Conservation (phyloP, 2,113 vertebrate species). For the Oncorhynchus clarkii region DNA sequence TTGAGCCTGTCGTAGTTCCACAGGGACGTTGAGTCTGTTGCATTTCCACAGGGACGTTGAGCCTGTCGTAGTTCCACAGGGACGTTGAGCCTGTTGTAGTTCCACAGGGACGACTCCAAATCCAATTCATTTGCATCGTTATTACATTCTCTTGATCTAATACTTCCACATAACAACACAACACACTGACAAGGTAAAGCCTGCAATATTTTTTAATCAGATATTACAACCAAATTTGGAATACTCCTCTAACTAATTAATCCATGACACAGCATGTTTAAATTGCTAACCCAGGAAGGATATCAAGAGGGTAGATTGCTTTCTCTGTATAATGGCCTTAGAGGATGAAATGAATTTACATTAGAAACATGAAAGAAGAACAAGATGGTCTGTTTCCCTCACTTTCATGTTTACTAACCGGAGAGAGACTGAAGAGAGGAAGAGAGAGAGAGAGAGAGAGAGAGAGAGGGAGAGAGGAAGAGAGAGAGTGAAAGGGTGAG, state of each 20-base stretch:
- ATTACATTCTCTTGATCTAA: constrained; percentile 15
- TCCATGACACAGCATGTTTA: neutral
- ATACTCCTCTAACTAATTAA: neutral
- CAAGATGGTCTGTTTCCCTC: too few relatives aligned
- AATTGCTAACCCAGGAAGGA: neutral
- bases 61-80: too few relatives aligned
- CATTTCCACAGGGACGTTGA: too few relatives aligned
- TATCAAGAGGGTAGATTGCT: constrained; percentile 14
- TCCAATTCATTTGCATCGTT: constrained; percentile 8
- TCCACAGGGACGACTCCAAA: neutral
- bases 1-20: too few relatives aligned
- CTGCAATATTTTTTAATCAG: neutral
- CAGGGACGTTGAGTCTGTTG: too few relatives aligned
- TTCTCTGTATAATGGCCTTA: constrained; percentile 17
- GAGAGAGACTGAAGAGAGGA: neutral
- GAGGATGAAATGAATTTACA: constrained; percentile 23
- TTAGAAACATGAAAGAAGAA: constrained; percentile 7
- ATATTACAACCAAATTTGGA: constrained; percentile 10
- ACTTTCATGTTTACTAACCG: constrained; percentile 9
- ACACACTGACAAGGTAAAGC: neutral
- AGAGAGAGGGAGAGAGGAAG: neutral
- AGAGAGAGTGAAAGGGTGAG: neutral
- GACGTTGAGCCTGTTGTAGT: too few relatives aligned
- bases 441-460: neutral
- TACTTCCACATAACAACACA: neutral